Base-by-base conservation (phyloP, 2,797 vertebrate species). In the Manis crassicaudata region DNA sequence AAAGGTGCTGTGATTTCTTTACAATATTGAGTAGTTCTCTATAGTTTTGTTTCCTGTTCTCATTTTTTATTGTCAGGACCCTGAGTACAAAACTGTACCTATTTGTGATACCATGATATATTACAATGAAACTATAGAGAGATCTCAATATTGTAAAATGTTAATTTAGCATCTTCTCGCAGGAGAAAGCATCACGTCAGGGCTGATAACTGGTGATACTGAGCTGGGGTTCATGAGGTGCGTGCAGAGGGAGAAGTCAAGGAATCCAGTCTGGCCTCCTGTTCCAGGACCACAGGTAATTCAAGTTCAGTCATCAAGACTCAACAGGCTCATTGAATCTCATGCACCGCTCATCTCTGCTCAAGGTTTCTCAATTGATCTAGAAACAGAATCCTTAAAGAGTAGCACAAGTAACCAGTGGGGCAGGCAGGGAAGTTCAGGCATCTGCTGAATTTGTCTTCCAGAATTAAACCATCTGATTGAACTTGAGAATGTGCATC, bases 81-180 rank as follows among this genome's bases (percentile, higher is more conserved):
- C 68, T 90, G 68, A 89, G 88, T 88, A 50, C 62, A 87, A 92
- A 75, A 56, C 56, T 32, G 65, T 76, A 37, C 9, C 0, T 32
- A 62, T 87, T 43, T 97, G 91, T 70, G 6, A 0, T 65, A 54
- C 58, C 54, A 76, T n/a, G 46, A 68, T 79, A 86, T 7, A 81
- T 82, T n/a, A 94, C 82, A 85, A 65, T n/a, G 54, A 8, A 5
- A 82, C 63, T 87, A 92, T 14, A 7, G 65, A 2, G 75, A 95
- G 83, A 95, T 21, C 72, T 96, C 94, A 88, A 46, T 96, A 88
- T 62, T 96, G 91, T 84, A 92, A 89, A 94, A 90, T 95, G 91
- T 93, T 96, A 94, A 96, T 92, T 72, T 96, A 96, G 93, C 96
- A 60, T 95, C 90, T 96, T 97, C 96, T 97, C 96, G 95, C 65